Conservation (phyloP, 2,888 invertebrate genomes). For the Limnephilus lunatus region DNA sequence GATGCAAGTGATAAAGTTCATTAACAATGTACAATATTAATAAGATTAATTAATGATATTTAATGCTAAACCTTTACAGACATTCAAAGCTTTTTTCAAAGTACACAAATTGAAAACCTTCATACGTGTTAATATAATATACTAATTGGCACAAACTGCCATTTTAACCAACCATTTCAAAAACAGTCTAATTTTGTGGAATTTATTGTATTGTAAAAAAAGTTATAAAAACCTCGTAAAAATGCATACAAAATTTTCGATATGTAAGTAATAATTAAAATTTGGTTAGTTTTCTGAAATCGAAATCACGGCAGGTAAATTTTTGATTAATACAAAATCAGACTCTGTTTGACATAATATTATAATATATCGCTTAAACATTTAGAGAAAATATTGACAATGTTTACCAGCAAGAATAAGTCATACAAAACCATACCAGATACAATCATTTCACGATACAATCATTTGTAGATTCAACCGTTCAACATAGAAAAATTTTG, state of each 20-base stretch:
- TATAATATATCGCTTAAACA: not conserved
- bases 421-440: not conserved
- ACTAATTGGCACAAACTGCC: not conserved
- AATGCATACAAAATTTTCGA: constrained; percentile 29
- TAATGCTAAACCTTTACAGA: not conserved
- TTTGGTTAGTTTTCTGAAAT: constrained; percentile 2
- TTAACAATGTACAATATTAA: not conserved
- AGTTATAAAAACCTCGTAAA: not conserved
- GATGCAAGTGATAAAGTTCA: not conserved
- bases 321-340: constrained; percentile 38
- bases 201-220: not conserved
- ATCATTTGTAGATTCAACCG: not conserved
- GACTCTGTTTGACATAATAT: constrained; percentile 2
- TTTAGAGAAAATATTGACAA: not conserved
- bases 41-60: not conserved
- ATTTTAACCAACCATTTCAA: constrained; percentile 2
- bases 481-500: not conserved
- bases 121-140: not conserved
- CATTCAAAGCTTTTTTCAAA: constrained; percentile 2
- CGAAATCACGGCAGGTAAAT: not conserved
- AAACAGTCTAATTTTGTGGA: constrained; percentile 36
- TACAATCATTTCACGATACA: not conserved
- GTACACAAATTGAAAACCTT: constrained; percentile 3
- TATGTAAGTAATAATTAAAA: constrained; percentile 18
- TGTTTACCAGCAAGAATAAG: not conserved